phyloP scores from a whole-genome alignment of 2,888 invertebrate species.

The Aelia acuminata region DNA sequence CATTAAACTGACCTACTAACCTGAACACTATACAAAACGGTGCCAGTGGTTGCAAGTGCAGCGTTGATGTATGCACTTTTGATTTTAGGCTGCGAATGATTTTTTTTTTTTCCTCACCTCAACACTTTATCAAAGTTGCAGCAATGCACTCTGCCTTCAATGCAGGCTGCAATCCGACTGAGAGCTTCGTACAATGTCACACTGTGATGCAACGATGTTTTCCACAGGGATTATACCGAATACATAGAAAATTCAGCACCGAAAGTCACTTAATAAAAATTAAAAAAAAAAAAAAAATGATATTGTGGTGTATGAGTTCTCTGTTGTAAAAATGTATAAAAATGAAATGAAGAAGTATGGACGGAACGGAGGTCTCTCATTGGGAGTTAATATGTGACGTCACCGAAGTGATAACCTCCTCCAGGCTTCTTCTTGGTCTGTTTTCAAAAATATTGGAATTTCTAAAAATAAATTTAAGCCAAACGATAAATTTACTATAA shows the following conservation, averaged over 20 bases:
- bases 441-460: conserved; percentile 23
- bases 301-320: neutral
- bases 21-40: conserved; percentile 35
- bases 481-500: neutral
- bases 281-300: neutral
- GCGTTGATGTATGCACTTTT: neutral
- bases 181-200: neutral
- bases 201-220: neutral
- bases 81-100: neutral
- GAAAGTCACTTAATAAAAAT: neutral
- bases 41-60: conserved; percentile 32
- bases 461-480: neutral
- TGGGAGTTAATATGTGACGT: conserved; percentile 39
- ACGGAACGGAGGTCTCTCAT: conserved; percentile 22
- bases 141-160: neutral
- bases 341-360: conserved; percentile 9
- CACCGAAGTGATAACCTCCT: conserved; percentile 12
- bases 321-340: conserved; percentile 37
- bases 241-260: neutral
- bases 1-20: conserved; percentile 30
- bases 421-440: neutral
- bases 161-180: neutral
- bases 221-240: neutral
- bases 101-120: neutral
- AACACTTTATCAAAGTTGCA: neutral